Evolutionary conservation across 2,888 invertebrate genomes (phyloP).

Genomic region (Rhamphomyia laevipes): DNA sequence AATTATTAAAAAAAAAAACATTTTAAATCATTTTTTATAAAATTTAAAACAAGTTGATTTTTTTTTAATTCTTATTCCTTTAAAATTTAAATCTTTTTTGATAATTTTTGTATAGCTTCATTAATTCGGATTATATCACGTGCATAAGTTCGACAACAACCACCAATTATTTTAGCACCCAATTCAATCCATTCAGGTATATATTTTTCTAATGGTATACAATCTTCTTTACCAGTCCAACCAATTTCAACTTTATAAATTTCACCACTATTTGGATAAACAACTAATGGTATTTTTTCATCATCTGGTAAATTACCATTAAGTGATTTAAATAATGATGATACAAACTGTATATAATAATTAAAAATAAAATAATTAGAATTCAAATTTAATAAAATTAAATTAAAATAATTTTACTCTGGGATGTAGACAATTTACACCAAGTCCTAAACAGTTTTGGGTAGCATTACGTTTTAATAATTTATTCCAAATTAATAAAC

Average conservation of each 20-base stretch:
- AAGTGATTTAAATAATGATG: constrained; percentile 46
- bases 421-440: constrained; percentile 78
- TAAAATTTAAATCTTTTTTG: neutral
- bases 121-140: constrained; percentile 65
- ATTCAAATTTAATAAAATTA: neutral
- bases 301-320: constrained; percentile 38
- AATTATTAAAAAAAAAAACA: no score
- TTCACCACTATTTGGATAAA: constrained; percentile 83
- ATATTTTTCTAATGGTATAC: constrained; percentile 57
- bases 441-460: constrained; percentile 65
- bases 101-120: constrained; percentile 28
- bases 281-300: constrained; percentile 58
- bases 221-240: constrained; percentile 60
- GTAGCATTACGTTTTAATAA: constrained; percentile 47
- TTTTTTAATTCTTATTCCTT: no score
- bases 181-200: constrained; percentile 69
- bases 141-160: constrained; percentile 82
- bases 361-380: neutral
- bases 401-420: constrained; percentile 20
- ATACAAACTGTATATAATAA: constrained; percentile 39
- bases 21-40: no score
- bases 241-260: constrained; percentile 28
- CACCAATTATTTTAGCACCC: constrained; percentile 78
- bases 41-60: no score
- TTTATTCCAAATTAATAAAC: constrained; percentile 51